Percentiles rank a stretch among this genome's conserved stretches.
These are phyloP conservation scores for Drosophila rubida DNA, from an alignment of 2,888 invertebrate species.

Conservation along the genomic window DNA sequence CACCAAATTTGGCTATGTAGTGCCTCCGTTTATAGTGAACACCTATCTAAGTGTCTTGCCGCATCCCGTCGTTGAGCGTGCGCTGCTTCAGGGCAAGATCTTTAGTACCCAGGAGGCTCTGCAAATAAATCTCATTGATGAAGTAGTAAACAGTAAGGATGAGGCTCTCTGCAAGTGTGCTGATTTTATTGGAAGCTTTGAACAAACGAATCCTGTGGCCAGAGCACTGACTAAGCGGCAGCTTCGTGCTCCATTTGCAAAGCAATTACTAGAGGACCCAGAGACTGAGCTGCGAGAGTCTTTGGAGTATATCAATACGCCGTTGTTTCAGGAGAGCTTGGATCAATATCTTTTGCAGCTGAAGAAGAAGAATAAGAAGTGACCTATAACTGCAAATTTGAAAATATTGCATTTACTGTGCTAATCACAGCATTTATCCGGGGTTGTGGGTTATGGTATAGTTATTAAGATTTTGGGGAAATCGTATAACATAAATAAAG, in stretches of 20 bases:
- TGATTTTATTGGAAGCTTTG: constrained; percentile 88
- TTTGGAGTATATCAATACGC: constrained; percentile 87
- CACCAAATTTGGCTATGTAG: constrained; percentile 92
- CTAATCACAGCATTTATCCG: constrained; percentile 29
- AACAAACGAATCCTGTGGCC: constrained; percentile 88
- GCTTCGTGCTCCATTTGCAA: constrained; percentile 85
- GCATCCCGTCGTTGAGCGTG: constrained; percentile 89
- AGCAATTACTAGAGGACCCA: constrained; percentile 87
- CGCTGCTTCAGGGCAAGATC: constrained; percentile 90
- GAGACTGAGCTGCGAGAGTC: constrained; percentile 89
- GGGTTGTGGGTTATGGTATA: constrained; percentile 4
- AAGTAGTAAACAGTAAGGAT: constrained; percentile 88
- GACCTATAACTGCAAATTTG: neutral
- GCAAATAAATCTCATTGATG: constrained; percentile 91
- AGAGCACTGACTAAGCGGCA: constrained; percentile 87
- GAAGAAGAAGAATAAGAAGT: constrained; percentile 31
- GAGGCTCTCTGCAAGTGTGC: constrained; percentile 89
- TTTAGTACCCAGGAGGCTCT: constrained; percentile 92
- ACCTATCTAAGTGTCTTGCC: constrained; percentile 88
- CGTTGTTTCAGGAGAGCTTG: constrained; percentile 88
- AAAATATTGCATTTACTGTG: constrained; percentile 39
- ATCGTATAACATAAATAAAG: neutral
- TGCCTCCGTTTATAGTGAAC: constrained; percentile 90
- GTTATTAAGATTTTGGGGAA: neutral
- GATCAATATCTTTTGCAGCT: constrained; percentile 26